These are phyloP conservation scores for Ardeotis arabs DNA, from an alignment of 2,113 vertebrate genomes.

Conservation along the genomic window DNA sequence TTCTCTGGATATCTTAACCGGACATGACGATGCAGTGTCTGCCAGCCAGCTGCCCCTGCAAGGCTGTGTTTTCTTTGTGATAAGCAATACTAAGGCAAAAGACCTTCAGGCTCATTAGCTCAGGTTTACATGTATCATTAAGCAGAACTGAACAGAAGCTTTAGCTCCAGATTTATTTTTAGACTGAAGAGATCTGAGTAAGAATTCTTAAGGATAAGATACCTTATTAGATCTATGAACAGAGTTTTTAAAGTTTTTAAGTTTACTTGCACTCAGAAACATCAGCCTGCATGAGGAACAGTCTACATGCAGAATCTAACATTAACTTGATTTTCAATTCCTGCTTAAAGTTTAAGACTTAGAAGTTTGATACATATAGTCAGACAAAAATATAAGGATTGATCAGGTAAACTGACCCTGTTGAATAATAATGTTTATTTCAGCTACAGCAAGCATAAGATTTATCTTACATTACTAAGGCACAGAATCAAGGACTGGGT, in stretches of 20 bases:
- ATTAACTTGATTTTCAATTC: not conserved
- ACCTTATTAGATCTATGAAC: not conserved
- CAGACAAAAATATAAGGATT: not conserved
- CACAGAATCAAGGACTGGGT: conserved; percentile 1
- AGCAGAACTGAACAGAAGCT: not conserved
- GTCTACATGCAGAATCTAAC: not conserved
- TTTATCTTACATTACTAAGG: not conserved
- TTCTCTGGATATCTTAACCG: not conserved
- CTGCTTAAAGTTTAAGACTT: not conserved
- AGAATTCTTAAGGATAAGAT: not conserved
- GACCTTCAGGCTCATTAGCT: not conserved
- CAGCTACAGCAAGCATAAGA: not conserved
- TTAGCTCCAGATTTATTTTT: not conserved
- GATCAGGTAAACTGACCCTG: not conserved
- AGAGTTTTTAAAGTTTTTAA: not conserved
- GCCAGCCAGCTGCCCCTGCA: not conserved
- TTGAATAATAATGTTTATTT: conserved; percentile 32
- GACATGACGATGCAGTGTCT: not conserved
- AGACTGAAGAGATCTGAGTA: not conserved
- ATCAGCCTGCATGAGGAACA: not conserved
- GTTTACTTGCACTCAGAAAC: not conserved
- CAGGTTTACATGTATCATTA: not conserved
- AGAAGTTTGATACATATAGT: not conserved
- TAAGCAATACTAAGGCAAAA: not conserved
- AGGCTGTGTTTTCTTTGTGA: not conserved